A percentile compares a stretch with the other conserved stretches of the same genome.
Conservation (phyloP, 1,140 invertebrate genomes). For the Camponotus vicinus region DNA sequence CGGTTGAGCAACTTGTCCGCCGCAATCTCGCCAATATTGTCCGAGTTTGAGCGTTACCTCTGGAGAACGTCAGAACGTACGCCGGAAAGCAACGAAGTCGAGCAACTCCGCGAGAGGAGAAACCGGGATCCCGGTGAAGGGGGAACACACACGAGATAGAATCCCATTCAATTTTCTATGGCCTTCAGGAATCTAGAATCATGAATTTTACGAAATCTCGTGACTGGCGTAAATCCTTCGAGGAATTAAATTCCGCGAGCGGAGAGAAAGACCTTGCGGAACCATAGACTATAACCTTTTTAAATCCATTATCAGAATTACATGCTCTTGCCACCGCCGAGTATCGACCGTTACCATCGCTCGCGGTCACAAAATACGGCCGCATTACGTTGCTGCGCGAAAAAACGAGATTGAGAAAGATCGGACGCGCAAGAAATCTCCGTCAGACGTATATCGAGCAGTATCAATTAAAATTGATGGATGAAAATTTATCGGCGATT, state of each 20-base stretch:
- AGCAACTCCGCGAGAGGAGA: constrained; percentile 34
- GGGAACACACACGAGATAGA: constrained; percentile 1
- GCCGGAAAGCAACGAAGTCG: constrained; percentile 43
- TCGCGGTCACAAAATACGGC: constrained; percentile 55
- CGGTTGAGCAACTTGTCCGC: constrained; percentile 47
- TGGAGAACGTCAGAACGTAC: constrained; percentile 32
- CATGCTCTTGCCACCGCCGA: constrained; percentile 30
- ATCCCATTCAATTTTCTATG: constrained; percentile 32
- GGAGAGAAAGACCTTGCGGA: constrained; percentile 24
- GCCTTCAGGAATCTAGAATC: constrained; percentile 2
- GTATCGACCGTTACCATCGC: not conserved
- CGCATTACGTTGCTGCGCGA: not conserved
- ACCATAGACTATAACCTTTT: constrained; percentile 28
- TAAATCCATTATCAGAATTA: constrained; percentile 69
- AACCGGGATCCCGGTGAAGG: not conserved
- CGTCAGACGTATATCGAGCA: constrained; percentile 65
- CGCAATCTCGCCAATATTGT: constrained; percentile 57
- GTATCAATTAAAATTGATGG: constrained; percentile 72
- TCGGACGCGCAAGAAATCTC: constrained; percentile 35
- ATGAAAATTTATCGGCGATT: constrained; percentile 65
- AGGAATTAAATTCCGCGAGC: constrained; percentile 47
- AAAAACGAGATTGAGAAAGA: constrained; percentile 18
- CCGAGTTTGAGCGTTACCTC: constrained; percentile 57
- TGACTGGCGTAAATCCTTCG: constrained; percentile 38
- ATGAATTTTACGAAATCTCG: constrained; percentile 50